Evolutionary conservation across 2,113 vertebrate genomes (phyloP).

Genomic region (Aplodontia rufa): DNA sequence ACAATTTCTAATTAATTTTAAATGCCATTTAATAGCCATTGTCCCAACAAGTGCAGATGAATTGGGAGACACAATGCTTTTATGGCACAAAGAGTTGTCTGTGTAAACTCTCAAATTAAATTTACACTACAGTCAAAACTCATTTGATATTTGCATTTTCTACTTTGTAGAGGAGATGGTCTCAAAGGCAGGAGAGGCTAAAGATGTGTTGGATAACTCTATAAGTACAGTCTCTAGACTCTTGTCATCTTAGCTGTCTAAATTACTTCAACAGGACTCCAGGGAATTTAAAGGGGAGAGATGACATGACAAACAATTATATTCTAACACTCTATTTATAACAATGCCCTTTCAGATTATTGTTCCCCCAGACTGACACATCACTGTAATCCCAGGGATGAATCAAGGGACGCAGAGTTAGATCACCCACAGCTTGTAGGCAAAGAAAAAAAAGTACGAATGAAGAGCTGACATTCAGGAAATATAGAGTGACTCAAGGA

Average conservation of each 20-base stretch:
- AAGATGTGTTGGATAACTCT: slow-evolving; percentile 89
- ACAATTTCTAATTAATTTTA: slow-evolving; percentile 77
- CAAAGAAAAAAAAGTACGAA: slow-evolving; percentile 80
- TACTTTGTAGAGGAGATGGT: slow-evolving; percentile 82
- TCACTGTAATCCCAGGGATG: slow-evolving; percentile 86
- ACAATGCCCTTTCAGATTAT: slow-evolving; percentile 90
- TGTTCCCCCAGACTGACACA: slow-evolving; percentile 88
- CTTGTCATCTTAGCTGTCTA: slow-evolving; percentile 94
- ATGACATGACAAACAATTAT: slow-evolving; percentile 95
- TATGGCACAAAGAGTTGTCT: slow-evolving; percentile 75
- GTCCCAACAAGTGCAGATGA: slow-evolving; percentile 72
- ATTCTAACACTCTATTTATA: slow-evolving; percentile 93
- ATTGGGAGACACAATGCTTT: slow-evolving; percentile 77
- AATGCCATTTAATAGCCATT: slow-evolving; percentile 63
- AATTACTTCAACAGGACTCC: slow-evolving; percentile 91
- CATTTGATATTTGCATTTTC: slow-evolving; percentile 85
- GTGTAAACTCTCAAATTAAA: slow-evolving; percentile 83
- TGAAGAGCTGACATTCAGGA: slow-evolving; percentile 91
- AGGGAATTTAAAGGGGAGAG: slow-evolving; percentile 90
- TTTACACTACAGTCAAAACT: slow-evolving; percentile 77
- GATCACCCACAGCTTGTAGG: slow-evolving; percentile 87
- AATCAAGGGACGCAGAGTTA: slow-evolving; percentile 86
- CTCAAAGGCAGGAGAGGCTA: slow-evolving; percentile 86
- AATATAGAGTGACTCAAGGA: slow-evolving; percentile 92
- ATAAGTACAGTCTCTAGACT: slow-evolving; percentile 92